phyloP scores from a whole-genome alignment of 2,797 vertebrate genomes.

The Coluber constrictor region DNA sequence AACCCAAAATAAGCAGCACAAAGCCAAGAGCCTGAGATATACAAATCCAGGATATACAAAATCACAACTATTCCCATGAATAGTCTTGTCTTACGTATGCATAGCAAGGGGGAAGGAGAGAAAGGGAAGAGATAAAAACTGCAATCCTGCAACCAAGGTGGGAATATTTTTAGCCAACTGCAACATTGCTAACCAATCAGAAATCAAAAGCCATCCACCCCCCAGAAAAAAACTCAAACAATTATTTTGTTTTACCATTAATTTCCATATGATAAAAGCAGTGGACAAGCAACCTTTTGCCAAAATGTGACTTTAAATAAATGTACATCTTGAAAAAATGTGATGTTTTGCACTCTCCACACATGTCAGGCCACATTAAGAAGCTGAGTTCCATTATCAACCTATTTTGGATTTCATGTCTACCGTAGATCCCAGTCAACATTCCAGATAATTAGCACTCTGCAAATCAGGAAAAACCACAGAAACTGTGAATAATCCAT shows the following conservation, averaged over 20 bases:
- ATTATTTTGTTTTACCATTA: not conserved
- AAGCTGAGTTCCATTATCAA: not conserved
- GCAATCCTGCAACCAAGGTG: not conserved
- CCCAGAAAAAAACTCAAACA: not conserved
- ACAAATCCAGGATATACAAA: not conserved
- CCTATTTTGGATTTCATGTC: not conserved
- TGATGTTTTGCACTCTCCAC: not conserved
- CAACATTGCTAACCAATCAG: not conserved
- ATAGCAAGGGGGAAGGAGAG: not conserved
- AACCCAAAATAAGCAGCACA: not conserved
- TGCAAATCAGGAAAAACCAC: not conserved
- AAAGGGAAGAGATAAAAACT: not conserved
- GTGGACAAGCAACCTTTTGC: not conserved
- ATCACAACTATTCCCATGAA: not conserved
- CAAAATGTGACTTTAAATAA: not conserved
- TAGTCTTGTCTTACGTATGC: not conserved
- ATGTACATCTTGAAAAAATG: not conserved
- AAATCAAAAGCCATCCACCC: not conserved
- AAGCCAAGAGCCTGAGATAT: not conserved
- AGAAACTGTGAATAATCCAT: not conserved
- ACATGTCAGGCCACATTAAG: not conserved
- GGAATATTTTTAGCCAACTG: not conserved
- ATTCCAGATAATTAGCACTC: not conserved
- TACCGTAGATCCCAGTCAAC: not conserved
- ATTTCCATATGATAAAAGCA: not conserved